Percentiles rank a stretch among this genome's conserved stretches.
phyloP scores from a whole-genome alignment of 2,888 invertebrate genomes.

The Taenaris catops region DNA sequence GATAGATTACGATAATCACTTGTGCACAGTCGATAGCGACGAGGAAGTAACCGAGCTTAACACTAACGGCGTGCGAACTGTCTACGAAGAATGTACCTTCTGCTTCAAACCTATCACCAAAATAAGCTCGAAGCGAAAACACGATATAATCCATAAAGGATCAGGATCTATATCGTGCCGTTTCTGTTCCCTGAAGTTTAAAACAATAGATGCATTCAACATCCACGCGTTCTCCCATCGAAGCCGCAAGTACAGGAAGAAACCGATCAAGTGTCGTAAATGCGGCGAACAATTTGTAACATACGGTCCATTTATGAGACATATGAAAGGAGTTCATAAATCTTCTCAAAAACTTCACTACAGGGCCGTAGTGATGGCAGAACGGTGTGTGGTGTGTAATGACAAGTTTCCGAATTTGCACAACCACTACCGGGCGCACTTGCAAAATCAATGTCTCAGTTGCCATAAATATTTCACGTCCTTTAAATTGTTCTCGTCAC shows the following conservation, averaged over 20 bases:
- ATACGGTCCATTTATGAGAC: constrained; percentile 67
- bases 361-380: constrained; percentile 61
- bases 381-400: constrained; percentile 80
- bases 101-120: constrained; percentile 70
- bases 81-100: constrained; percentile 65
- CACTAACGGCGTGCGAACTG: constrained; percentile 31
- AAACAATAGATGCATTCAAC: constrained; percentile 69
- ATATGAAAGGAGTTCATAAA: constrained; percentile 60
- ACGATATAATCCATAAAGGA: constrained; percentile 55
- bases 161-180: constrained; percentile 71
- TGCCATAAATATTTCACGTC: constrained; percentile 70
- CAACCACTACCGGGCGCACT: constrained; percentile 81
- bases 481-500: constrained; percentile 45
- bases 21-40: constrained; percentile 68
- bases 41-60: constrained; percentile 40
- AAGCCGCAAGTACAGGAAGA: constrained; percentile 63
- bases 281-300: constrained; percentile 65
- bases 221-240: constrained; percentile 71
- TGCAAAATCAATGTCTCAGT: constrained; percentile 73
- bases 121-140: constrained; percentile 49
- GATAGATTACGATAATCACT: constrained; percentile 57
- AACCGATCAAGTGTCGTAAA: constrained; percentile 62
- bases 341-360: constrained; percentile 61
- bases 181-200: constrained; percentile 68
- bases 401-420: constrained; percentile 80